Evolutionary conservation across 2,113 vertebrate species (phyloP).

Genomic region (Semicossyphus pulcher): DNA sequence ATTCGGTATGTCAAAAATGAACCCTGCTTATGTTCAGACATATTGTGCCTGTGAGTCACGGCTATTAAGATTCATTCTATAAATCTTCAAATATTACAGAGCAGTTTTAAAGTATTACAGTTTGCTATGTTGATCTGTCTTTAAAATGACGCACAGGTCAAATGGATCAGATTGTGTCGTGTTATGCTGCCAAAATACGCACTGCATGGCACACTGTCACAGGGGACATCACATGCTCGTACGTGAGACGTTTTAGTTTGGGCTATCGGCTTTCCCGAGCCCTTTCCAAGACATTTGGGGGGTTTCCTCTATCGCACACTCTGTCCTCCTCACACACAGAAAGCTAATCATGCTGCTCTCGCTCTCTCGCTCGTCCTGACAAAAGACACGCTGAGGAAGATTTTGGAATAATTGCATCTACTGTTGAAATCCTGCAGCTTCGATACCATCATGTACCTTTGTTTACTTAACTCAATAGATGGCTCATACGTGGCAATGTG

Average conservation of each 20-base stretch:
- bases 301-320: neutral
- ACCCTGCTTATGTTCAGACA: neutral
- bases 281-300: conserved; percentile 29
- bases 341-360: neutral
- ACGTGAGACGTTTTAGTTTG: conserved; percentile 60
- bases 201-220: conserved; percentile 32
- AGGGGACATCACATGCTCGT: conserved; percentile 57
- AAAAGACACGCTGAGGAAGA: conserved; percentile 8
- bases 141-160: neutral
- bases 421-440: neutral
- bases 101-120: neutral
- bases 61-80: neutral
- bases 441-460: neutral
- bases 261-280: conserved; percentile 65
- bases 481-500: neutral
- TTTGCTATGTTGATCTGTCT: neutral
- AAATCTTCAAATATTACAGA: neutral
- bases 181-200: conserved; percentile 21
- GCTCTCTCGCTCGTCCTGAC: neutral
- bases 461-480: neutral
- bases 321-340: neutral
- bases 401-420: neutral
- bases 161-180: conserved; percentile 19
- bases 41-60: neutral
- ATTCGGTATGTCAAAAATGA: conserved; percentile 19